These are phyloP conservation scores for Spea bombifrons DNA, from an alignment of 2,113 vertebrate genomes.

Conservation along the genomic window DNA sequence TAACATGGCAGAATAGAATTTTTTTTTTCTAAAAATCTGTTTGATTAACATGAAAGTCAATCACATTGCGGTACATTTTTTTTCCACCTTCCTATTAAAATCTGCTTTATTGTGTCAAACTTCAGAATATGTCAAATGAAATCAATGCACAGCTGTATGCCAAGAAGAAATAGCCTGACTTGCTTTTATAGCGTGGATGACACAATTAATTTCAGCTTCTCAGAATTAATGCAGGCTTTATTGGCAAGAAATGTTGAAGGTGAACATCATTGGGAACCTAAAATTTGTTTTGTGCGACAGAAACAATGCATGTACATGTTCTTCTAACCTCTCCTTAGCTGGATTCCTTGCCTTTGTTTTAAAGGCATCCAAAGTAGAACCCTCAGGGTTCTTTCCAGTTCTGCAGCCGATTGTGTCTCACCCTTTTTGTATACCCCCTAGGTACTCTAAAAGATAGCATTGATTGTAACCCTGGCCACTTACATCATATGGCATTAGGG, in stretches of 20 bases:
- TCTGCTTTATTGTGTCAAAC: slow-evolving; percentile 10
- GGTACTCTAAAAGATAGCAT: too few relatives aligned
- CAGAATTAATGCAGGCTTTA: slow-evolving; percentile 44
- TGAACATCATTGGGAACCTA: slow-evolving; percentile 34
- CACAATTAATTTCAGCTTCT: slow-evolving; percentile 42
- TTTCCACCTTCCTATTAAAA: background rate
- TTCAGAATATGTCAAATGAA: background rate
- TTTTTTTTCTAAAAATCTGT: background rate
- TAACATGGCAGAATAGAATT: background rate
- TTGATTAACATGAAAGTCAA: background rate
- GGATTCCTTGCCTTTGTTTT: slow-evolving; percentile 18
- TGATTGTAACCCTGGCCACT: too few relatives aligned
- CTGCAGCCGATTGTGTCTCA: too few relatives aligned
- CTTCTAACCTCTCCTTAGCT: slow-evolving; percentile 18
- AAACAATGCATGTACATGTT: slow-evolving; percentile 22
- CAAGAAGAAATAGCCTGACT: slow-evolving; percentile 15
- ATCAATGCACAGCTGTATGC: slow-evolving; percentile 3
- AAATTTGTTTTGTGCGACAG: slow-evolving; percentile 35
- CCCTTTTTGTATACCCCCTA: too few relatives aligned
- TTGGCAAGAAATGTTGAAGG: slow-evolving; percentile 39
- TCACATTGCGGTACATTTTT: background rate
- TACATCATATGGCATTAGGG: too few relatives aligned
- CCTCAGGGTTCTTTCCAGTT: too few relatives aligned
- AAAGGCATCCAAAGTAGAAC: background rate
- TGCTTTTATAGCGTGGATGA: slow-evolving; percentile 27